Percentiles rank a stretch among this genome's conserved stretches.
phyloP scores from a whole-genome alignment of 2,113 vertebrate genomes.

The Oncorhynchus nerka region DNA sequence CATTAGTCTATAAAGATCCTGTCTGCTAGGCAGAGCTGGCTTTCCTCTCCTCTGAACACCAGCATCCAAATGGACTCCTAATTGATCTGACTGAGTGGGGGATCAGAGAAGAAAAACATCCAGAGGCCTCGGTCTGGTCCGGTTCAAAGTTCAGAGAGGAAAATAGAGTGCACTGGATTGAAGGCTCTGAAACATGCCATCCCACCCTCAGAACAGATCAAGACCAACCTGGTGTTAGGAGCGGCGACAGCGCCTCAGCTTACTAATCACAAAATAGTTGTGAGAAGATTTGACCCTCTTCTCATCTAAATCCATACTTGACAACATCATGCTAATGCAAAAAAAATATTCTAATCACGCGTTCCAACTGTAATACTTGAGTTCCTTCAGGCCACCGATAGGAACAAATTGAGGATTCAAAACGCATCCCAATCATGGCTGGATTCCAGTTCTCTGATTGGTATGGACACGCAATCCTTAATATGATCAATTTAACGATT shows the following conservation, averaged over 20 bases:
- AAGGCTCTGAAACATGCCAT: not conserved
- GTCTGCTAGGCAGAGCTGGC: not conserved
- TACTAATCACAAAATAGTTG: too few relatives aligned
- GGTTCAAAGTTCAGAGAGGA: not conserved
- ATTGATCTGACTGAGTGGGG: not conserved
- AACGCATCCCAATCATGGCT: constrained; percentile 43
- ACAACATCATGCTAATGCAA: too few relatives aligned
- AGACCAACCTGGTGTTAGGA: too few relatives aligned
- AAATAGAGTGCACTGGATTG: not conserved
- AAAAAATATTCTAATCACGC: not conserved
- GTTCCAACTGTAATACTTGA: not conserved
- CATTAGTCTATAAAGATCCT: constrained; percentile 1
- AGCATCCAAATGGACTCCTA: not conserved
- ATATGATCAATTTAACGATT: constrained; percentile 44
- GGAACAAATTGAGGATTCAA: constrained; percentile 11
- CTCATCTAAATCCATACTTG: too few relatives aligned
- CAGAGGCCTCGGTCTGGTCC: too few relatives aligned
- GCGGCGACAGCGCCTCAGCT: too few relatives aligned
- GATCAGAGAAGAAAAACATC: not conserved
- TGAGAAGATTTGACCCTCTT: too few relatives aligned
- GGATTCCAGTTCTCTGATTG: constrained; percentile 32
- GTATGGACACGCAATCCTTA: constrained; percentile 37
- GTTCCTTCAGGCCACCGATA: not conserved
- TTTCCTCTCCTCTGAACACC: not conserved
- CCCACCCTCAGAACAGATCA: not conserved